Conservation (phyloP, 2,113 vertebrate genomes). For the Poeciliopsis turrubarensis region DNA sequence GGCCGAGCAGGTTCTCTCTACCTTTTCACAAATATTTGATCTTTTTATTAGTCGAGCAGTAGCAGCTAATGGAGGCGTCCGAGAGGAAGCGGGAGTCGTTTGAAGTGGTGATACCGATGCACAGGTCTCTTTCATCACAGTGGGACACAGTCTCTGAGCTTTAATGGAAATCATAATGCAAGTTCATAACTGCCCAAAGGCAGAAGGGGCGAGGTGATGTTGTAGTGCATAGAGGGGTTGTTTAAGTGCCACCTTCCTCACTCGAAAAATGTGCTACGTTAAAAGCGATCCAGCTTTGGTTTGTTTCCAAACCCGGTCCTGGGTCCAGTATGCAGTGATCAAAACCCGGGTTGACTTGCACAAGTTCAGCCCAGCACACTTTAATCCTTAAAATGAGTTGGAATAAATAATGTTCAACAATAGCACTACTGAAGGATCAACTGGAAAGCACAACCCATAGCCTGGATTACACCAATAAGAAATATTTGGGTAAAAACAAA, state of each 20-base stretch:
- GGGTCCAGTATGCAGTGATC: neutral
- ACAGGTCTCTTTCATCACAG: slow-evolving; percentile 76
- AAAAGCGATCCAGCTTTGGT: neutral
- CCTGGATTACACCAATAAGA: too few species aligned
- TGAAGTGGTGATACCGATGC: slow-evolving; percentile 68
- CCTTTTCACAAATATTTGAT: slow-evolving; percentile 48
- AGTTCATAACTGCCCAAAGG: slow-evolving; percentile 71
- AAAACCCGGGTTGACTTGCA: neutral
- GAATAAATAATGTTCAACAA: too few species aligned
- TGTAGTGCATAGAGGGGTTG: slow-evolving; percentile 13
- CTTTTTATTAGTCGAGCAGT: slow-evolving; percentile 72
- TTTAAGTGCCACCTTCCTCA: neutral
- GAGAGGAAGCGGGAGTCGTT: slow-evolving; percentile 68
- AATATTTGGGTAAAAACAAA: too few species aligned
- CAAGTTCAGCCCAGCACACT: neutral
- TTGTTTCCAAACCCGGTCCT: neutral
- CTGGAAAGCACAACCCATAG: too few species aligned
- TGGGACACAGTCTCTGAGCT: slow-evolving; percentile 52
- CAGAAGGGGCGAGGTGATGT: slow-evolving; percentile 27
- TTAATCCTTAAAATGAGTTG: too few species aligned
- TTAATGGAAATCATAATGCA: slow-evolving; percentile 80
- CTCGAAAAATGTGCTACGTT: neutral
- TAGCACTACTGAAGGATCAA: too few species aligned
- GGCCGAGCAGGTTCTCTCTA: slow-evolving; percentile 39
- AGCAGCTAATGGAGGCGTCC: slow-evolving; percentile 64